These are phyloP conservation scores for Temnothorax unifasciatus DNA, from an alignment of 2,888 invertebrate genomes.

Conservation along the genomic window DNA sequence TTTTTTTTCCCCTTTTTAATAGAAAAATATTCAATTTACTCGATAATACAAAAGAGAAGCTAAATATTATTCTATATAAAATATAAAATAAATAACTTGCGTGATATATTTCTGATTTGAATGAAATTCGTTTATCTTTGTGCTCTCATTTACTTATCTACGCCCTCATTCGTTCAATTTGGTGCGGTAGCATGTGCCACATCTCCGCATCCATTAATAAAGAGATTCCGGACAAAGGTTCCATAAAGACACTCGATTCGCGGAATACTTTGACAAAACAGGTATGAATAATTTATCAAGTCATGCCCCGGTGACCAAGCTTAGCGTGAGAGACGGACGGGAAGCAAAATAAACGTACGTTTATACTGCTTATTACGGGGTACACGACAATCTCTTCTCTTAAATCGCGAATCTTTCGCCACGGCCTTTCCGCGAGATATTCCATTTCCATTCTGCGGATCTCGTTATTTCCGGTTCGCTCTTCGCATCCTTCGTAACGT, in stretches of 20 bases:
- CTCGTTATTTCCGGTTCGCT: constrained; percentile 71
- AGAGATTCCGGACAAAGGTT: background rate
- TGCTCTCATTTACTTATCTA: background rate
- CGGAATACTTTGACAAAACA: constrained; percentile 42
- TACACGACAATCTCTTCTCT: constrained; percentile 65
- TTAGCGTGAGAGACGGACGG: constrained; percentile 36
- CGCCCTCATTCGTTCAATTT: constrained; percentile 8
- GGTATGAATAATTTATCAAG: constrained; percentile 74
- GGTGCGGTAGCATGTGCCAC: background rate
- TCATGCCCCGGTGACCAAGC: constrained; percentile 51
- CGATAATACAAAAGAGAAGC: background rate
- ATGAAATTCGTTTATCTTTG: background rate
- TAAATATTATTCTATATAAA: constrained; percentile 30
- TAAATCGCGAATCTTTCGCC: constrained; percentile 66
- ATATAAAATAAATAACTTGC: constrained; percentile 29
- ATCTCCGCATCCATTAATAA: background rate
- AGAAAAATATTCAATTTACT: constrained; percentile 16
- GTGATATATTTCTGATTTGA: background rate
- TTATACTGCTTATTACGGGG: constrained; percentile 67
- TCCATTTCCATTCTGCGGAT: constrained; percentile 68
- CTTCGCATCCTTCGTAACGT: constrained; percentile 48
- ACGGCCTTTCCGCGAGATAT: constrained; percentile 59
- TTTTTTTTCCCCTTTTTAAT: background rate
- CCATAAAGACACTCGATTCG: constrained; percentile 32
- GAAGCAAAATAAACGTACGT: constrained; percentile 44